Percentiles rank a stretch among this genome's conserved stretches.
phyloP scores from a whole-genome alignment of 1,140 invertebrate species.

The Tetramorium alpestre region DNA sequence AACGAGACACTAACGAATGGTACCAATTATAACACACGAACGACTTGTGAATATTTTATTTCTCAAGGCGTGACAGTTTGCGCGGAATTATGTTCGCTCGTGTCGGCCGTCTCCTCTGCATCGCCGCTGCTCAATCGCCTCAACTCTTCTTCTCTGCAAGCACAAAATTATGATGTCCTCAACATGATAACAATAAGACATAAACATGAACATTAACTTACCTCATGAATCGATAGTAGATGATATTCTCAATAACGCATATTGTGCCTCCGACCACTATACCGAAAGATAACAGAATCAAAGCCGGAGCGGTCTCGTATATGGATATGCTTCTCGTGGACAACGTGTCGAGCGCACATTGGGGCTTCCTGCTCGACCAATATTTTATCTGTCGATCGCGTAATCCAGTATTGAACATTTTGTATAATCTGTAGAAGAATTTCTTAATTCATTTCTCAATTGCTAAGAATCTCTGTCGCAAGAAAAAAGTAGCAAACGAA shows the following conservation, averaged over 20 bases:
- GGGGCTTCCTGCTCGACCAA: conserved; percentile 75
- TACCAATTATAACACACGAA: conserved; percentile 13
- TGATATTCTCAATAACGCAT: conserved; percentile 69
- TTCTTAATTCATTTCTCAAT: not conserved
- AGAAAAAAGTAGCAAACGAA: not conserved
- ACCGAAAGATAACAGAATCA: conserved; percentile 68
- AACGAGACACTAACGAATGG: conserved; percentile 36
- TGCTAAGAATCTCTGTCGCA: not conserved
- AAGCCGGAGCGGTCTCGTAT: conserved; percentile 73
- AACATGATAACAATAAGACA: not conserved
- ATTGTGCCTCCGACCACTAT: conserved; percentile 47
- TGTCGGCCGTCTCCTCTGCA: not conserved
- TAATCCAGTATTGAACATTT: conserved; percentile 71
- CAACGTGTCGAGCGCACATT: conserved; percentile 68
- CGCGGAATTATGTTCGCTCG: conserved; percentile 40
- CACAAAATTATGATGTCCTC: not conserved
- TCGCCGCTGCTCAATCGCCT: not conserved
- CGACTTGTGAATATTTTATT: conserved; percentile 15
- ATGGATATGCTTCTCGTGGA: conserved; percentile 72
- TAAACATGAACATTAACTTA: not conserved
- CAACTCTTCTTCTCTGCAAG: not conserved
- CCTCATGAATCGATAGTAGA: conserved; percentile 48
- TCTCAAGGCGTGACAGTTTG: conserved; percentile 9
- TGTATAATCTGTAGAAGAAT: conserved; percentile 62
- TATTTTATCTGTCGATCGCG: conserved; percentile 71